A percentile compares a stretch with the other conserved stretches of the same genome.
phyloP scores from a whole-genome alignment of 1,140 invertebrate species.

The Andricus grossulariae region DNA sequence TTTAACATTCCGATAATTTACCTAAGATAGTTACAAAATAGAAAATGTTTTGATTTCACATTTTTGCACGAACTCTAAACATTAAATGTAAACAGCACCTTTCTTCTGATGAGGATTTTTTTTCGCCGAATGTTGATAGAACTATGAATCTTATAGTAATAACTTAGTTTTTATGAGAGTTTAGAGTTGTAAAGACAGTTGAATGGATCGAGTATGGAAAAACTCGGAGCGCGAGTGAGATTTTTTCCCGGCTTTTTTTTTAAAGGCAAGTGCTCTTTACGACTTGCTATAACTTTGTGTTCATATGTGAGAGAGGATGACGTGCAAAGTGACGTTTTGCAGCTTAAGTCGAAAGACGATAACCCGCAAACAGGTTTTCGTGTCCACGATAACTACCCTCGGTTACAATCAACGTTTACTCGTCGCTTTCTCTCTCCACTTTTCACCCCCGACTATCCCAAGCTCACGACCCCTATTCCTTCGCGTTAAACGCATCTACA shows the following conservation, averaged over 20 bases:
- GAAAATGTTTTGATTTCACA: too few species aligned
- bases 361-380: slow-evolving; percentile 51
- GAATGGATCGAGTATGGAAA: slow-evolving; percentile 22
- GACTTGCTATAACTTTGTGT: slow-evolving; percentile 19
- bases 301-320: neutral
- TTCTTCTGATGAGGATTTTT: too few species aligned
- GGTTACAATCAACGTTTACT: slow-evolving; percentile 45
- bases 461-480: slow-evolving; percentile 54
- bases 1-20: slow-evolving; percentile 25
- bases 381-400: slow-evolving; percentile 54
- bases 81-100: too few species aligned
- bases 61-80: too few species aligned
- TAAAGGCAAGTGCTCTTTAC: slow-evolving; percentile 7
- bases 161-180: neutral
- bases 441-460: slow-evolving; percentile 52
- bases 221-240: slow-evolving; percentile 4
- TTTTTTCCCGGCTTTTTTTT: neutral
- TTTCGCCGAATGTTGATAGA: too few species aligned
- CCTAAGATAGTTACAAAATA: slow-evolving; percentile 42
- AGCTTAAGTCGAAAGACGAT: slow-evolving; percentile 36
- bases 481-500: slow-evolving; percentile 72
- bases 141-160: neutral
- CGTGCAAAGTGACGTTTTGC: slow-evolving; percentile 14
- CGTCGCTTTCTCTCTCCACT: slow-evolving; percentile 51
- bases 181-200: slow-evolving; percentile 6